phyloP scores from a whole-genome alignment of 2,888 invertebrate species.

The Brachylomia viminalis region DNA sequence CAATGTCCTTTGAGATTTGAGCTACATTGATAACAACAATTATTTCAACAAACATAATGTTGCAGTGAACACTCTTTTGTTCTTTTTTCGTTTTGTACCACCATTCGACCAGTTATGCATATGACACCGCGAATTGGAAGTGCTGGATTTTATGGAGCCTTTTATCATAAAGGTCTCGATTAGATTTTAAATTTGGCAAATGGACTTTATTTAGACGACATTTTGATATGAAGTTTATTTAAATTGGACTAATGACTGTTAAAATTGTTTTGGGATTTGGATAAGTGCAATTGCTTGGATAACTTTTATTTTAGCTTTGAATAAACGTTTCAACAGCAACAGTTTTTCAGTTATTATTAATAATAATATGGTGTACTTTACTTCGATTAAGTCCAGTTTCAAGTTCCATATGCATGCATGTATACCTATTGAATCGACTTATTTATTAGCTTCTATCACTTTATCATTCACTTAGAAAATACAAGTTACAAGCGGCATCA shows the following conservation, averaged over 20 bases:
- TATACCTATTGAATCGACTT: not conserved
- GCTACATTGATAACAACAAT: constrained; percentile 1
- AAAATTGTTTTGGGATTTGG: constrained; percentile 11
- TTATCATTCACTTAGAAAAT: constrained; percentile 34
- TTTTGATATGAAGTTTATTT: not conserved
- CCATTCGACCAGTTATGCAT: constrained; percentile 2
- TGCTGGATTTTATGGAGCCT: constrained; percentile 8
- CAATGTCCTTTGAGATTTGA: too few species aligned
- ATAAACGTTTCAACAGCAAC: not conserved
- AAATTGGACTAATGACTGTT: constrained; percentile 5
- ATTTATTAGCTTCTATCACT: constrained; percentile 25
- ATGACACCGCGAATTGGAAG: not conserved
- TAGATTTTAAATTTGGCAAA: not conserved
- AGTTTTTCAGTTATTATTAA: not conserved
- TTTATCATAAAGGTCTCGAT: constrained; percentile 19
- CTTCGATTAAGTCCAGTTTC: too few species aligned
- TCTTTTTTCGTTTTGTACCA: not conserved
- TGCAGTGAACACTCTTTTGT: not conserved
- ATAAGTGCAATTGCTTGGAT: not conserved
- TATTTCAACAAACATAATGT: constrained; percentile 1
- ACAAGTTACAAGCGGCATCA: constrained; percentile 23
- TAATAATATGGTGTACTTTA: not conserved
- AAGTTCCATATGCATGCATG: not conserved
- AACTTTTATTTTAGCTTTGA: not conserved
- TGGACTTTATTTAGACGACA: not conserved